Evolutionary conservation across 2,113 vertebrate genomes (phyloP), one percentile per base, ranked within the genome.

Genomic region (Mirza zaza): DNA sequence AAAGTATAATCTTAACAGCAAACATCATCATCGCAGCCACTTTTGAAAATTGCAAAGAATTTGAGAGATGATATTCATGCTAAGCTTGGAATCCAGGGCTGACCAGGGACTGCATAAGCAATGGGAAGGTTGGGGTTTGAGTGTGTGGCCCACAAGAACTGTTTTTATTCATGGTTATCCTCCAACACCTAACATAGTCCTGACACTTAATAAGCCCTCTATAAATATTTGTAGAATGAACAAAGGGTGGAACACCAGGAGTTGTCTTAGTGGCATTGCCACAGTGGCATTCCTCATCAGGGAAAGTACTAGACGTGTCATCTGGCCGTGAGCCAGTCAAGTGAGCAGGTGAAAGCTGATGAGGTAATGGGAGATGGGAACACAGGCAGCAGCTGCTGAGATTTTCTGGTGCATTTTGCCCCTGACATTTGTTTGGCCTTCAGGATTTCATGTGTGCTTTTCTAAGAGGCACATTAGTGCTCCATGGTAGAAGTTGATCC

Each of bases 401-500:
- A 8, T 71, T 90, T 91, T 39, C 93, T 48, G 88, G 29, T 61
- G 20, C 4, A 1, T 73, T 84, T 67, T 83, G 59, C 27, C 1
- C 3, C 29, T 82, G 73, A 82, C 39, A 42, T 32, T 85, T 6
- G 9, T 42, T 45, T 90, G 81, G 45, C 63, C 36, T 90, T 63
- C n/a, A 50, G 52, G 34, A 36, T 61, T 15, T 57, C 50, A 48
- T 0, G 0, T 29, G 71, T 55, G 42, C 36, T 67, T 85, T 80
- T 87, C 57, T 18, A 80, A 45, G 87, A 71, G 67, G 45, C 86
- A 12, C 10, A 0, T 10, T 34, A 2, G 13, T 2, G 25, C 80
- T 87, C 39, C 21, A 0, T 0, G 36, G 18, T 23, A 34, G 14
- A 75, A 15, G 27, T 0, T 4, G 52, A 36, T 48, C 10, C 1